Percentiles rank a stretch among this genome's conserved stretches.
Conservation (phyloP, 1,140 invertebrate genomes). For the Yoshiicerus persimilis region DNA sequence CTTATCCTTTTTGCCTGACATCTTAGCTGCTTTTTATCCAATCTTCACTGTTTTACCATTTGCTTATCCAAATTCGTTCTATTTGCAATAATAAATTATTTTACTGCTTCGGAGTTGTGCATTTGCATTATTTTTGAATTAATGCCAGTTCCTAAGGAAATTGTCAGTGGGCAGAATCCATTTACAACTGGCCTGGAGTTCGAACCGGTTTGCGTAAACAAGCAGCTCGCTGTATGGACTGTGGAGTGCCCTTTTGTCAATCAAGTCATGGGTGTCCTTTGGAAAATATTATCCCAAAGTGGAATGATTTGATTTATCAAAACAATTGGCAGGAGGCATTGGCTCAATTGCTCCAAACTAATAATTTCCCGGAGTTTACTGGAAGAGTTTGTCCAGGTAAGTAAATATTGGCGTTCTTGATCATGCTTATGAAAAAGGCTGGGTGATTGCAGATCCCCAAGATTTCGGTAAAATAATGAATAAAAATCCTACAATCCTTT, state of each 20-base stretch:
- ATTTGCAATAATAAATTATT: no score
- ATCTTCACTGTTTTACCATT: no score
- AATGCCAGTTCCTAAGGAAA: no score
- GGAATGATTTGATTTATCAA: constrained; percentile 95
- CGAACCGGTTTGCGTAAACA: constrained; percentile 79
- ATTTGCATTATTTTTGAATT: no score
- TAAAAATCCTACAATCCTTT: no score
- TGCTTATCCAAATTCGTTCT: no score
- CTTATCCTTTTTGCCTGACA: no score
- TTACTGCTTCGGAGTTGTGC: no score
- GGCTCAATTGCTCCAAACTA: constrained; percentile 92
- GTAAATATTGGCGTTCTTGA: constrained; percentile 71
- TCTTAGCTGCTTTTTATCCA: no score
- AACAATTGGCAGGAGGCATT: constrained; percentile 97
- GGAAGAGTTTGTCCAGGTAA: constrained; percentile 86
- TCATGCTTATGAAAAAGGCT: constrained; percentile 94
- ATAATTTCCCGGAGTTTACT: constrained; percentile 99
- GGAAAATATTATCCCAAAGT: constrained; percentile 98
- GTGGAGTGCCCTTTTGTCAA: constrained; percentile 98
- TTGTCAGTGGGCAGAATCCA: no score
- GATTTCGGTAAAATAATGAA: constrained; percentile 51
- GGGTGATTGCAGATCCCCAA: constrained; percentile 84
- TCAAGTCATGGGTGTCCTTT: constrained; percentile 91
- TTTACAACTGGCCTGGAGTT: constrained; percentile 85
- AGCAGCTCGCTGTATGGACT: constrained; percentile 98